phyloP scores from a whole-genome alignment of 2,113 vertebrate species.

The Hyperopisus bebe region DNA sequence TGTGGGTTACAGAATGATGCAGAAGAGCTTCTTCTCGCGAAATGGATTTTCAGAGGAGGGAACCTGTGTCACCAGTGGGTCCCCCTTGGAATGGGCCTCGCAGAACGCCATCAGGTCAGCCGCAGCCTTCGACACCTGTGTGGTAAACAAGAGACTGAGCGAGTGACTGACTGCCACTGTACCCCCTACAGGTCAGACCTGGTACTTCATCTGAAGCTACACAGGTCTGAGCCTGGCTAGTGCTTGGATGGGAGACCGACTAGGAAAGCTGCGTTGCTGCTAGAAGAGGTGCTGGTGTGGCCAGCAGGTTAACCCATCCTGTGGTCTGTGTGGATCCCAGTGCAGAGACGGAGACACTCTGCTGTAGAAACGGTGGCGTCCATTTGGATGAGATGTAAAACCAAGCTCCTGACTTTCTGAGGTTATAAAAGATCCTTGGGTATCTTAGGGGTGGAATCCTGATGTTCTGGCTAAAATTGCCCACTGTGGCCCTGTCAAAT shows the following conservation, averaged over 20 bases:
- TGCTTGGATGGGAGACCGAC: background rate
- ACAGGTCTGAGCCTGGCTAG: background rate
- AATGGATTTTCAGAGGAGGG: slow-evolving; percentile 80
- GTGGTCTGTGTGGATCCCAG: background rate
- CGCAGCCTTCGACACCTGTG: slow-evolving; percentile 79
- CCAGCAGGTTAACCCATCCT: background rate
- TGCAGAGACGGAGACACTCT: background rate
- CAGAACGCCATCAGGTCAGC: slow-evolving; percentile 79
- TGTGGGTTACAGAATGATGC: slow-evolving; percentile 63
- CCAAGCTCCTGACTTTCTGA: background rate
- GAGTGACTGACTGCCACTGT: background rate
- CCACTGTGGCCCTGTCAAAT: background rate
- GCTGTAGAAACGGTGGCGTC: no score
- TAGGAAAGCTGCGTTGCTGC: background rate
- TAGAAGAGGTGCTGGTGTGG: background rate
- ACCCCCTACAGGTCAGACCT: background rate
- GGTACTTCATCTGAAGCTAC: background rate
- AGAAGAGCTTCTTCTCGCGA: slow-evolving; percentile 73
- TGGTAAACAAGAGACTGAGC: background rate
- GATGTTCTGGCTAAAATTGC: background rate
- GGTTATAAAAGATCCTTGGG: background rate
- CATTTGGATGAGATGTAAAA: no score
- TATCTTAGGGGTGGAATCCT: background rate
- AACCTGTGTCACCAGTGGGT: slow-evolving; percentile 69
- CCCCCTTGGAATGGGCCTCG: slow-evolving; percentile 73